Percentiles rank a stretch among this genome's conserved stretches.
Evolutionary conservation across 2,113 vertebrate genomes (phyloP).

Genomic region (Grantiella picta): DNA sequence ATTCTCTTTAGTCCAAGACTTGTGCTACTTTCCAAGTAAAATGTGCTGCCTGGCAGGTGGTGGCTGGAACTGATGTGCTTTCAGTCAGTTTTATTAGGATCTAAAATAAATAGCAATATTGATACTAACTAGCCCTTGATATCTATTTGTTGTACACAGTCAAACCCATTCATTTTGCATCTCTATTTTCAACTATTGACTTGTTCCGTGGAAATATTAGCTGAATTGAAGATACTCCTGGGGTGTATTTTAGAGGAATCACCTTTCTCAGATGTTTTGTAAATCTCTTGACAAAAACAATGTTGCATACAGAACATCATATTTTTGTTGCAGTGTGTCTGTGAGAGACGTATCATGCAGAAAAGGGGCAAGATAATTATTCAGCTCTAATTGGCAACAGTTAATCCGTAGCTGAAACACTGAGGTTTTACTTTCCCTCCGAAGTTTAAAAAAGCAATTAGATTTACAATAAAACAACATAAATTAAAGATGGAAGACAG

Average conservation of each 20-base stretch:
- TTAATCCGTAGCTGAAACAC: neutral
- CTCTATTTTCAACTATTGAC: neutral
- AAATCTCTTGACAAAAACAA: neutral
- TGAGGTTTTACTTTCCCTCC: neutral
- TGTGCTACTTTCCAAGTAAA: neutral
- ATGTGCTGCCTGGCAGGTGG: neutral
- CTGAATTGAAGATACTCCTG: neutral
- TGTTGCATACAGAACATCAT: neutral
- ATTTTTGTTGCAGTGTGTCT: neutral
- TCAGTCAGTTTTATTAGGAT: neutral
- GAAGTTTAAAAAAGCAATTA: neutral
- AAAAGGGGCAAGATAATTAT: neutral
- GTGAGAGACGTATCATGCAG: neutral
- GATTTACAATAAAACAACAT: neutral
- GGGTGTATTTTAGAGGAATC: neutral
- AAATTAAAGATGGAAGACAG: neutral
- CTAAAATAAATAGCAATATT: neutral
- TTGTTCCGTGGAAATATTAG: neutral
- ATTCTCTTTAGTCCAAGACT: neutral
- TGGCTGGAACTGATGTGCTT: neutral
- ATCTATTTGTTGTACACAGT: accelerated
- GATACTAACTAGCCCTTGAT: neutral
- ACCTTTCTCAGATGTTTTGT: neutral
- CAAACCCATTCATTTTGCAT: neutral
- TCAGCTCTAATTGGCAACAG: neutral